phyloP scores from a whole-genome alignment of 2,888 invertebrate species.

The Lepidocyrtinus sp. region DNA sequence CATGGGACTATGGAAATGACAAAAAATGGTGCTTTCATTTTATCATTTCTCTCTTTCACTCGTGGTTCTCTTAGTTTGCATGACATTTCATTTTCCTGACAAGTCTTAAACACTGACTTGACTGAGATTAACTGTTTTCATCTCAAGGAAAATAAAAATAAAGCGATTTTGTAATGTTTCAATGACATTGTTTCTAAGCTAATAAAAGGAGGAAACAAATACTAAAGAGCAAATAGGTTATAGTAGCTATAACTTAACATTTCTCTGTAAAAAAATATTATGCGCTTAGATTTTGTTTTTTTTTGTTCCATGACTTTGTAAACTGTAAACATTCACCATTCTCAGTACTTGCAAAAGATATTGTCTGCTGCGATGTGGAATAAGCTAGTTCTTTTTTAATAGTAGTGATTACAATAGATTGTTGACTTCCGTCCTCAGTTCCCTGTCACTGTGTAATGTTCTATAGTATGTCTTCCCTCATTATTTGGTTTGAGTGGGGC shows the following conservation, averaged over 20 bases:
- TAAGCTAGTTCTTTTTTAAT: not conserved
- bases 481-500: not conserved
- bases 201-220: not conserved
- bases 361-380: not conserved
- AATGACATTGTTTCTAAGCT: not conserved
- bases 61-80: no score
- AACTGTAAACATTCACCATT: not conserved
- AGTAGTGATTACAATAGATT: conserved; percentile 19
- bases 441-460: conserved; percentile 15
- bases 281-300: no score
- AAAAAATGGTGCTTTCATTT: conserved; percentile 49
- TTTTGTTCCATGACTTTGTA: not conserved
- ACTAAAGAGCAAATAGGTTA: not conserved
- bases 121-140: conserved; percentile 27
- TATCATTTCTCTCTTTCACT: conserved; percentile 43
- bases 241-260: not conserved
- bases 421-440: not conserved
- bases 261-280: not conserved
- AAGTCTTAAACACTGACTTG: not conserved
- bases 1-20: conserved; percentile 32
- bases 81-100: conserved; percentile 36
- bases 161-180: not conserved
- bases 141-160: not conserved
- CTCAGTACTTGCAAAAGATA: not conserved
- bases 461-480: not conserved